These are phyloP conservation scores for Labrus mixtus DNA, from an alignment of 2,113 vertebrate species.

Conservation along the genomic window DNA sequence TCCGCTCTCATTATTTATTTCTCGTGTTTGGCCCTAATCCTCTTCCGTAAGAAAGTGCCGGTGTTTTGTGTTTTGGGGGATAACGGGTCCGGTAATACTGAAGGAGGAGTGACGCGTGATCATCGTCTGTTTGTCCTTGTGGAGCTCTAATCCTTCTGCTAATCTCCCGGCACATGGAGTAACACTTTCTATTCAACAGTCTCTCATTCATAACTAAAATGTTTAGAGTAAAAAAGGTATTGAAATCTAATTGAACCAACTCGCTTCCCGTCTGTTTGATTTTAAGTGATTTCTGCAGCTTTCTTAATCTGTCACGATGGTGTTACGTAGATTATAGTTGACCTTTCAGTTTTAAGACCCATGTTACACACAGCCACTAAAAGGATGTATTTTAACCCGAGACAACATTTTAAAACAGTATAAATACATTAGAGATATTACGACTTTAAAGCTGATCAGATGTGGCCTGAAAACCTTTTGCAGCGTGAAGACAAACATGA, in stretches of 20 bases:
- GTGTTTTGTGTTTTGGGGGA: conserved; percentile 2
- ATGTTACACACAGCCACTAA: background rate
- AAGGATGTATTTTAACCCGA: background rate
- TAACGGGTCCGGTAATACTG: background rate
- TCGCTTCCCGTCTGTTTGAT: background rate
- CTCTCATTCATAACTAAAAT: conserved; percentile 34
- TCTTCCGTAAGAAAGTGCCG: background rate
- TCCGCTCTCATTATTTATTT: too few relatives aligned
- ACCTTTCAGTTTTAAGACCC: background rate
- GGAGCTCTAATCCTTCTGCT: conserved; percentile 76
- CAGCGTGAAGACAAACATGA: background rate
- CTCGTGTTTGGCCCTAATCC: too few relatives aligned
- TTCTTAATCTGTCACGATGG: too few relatives aligned
- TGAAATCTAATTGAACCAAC: too few relatives aligned
- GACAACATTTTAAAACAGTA: background rate
- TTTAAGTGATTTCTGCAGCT: too few relatives aligned
- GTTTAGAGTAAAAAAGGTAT: background rate
- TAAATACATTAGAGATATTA: background rate
- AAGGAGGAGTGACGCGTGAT: conserved; percentile 39
- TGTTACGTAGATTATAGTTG: background rate
- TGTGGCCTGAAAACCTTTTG: background rate
- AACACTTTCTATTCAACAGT: conserved; percentile 69
- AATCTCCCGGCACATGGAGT: conserved; percentile 74
- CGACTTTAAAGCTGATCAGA: conserved; percentile 1
- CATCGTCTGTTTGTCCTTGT: conserved; percentile 72